Percentiles rank a stretch among this genome's conserved stretches.
phyloP scores from a whole-genome alignment of 2,888 invertebrate genomes.

The Campaea margaritaria region DNA sequence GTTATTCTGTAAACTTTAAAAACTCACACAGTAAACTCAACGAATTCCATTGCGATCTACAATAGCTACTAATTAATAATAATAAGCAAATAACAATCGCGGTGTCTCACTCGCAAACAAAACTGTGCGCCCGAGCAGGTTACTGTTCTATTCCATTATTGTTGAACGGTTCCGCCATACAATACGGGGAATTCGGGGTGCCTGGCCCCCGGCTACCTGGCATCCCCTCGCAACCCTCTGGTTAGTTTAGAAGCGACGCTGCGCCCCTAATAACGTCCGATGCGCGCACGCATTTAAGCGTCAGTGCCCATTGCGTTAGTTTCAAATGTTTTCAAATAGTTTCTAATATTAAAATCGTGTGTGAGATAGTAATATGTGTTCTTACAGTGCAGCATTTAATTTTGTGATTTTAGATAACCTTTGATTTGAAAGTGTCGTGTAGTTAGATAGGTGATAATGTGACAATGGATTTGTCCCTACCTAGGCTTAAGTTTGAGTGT shows the following conservation, averaged over 20 bases:
- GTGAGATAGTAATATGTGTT: conserved; percentile 7
- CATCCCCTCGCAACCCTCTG: conserved; percentile 47
- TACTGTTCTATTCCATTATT: conserved; percentile 48
- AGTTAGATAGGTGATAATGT: conserved; percentile 45
- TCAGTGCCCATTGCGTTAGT: conserved; percentile 28
- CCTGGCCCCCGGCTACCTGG: conserved; percentile 68
- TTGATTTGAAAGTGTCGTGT: conserved; percentile 38
- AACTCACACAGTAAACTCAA: conserved; percentile 4
- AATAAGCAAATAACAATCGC: conserved; percentile 49
- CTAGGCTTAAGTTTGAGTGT: conserved; percentile 68
- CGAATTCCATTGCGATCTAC: conserved; percentile 34
- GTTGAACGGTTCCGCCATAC: conserved; percentile 50
- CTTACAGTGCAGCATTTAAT: conserved; percentile 14
- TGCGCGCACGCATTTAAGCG: conserved; percentile 65
- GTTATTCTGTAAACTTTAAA: too few species aligned
- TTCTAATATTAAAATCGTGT: background rate
- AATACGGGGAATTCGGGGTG: conserved; percentile 68
- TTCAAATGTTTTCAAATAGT: background rate
- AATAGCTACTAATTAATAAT: conserved; percentile 51
- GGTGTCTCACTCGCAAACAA: conserved; percentile 44
- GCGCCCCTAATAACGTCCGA: conserved; percentile 65
- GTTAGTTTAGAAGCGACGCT: conserved; percentile 55
- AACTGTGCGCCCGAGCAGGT: conserved; percentile 53
- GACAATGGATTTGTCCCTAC: conserved; percentile 75
- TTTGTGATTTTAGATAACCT: conserved; percentile 22